Base-by-base conservation (phyloP, 2,888 invertebrate species). In the Tetragonula carbonaria region DNA sequence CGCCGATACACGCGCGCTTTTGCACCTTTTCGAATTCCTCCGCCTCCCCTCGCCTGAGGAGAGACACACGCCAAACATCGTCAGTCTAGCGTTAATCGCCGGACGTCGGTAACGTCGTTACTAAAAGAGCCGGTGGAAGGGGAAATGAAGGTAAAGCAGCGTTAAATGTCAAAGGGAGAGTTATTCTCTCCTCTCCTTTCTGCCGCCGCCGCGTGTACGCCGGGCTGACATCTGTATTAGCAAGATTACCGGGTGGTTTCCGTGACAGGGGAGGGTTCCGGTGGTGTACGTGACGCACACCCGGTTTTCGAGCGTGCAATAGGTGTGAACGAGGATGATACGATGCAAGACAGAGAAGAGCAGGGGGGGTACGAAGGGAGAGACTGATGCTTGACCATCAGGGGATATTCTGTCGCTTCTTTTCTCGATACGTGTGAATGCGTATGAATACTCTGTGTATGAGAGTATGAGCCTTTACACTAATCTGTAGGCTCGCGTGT, bases 191-290 rank as follows among this genome's bases (percentile, higher is more conserved):
- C 76, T 82, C 79, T 78, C 45, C 55, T 74, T 66, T 55, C 38
- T 87, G 0, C 45, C 45, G 45, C 82, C 72, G 21, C 33, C 72
- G 21, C 82, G 85, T 87, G 81, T 86, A 88, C 90, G 87, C 88
- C 91, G 86, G 23, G 38, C 90, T 94, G 94, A 94, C 94, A 94
- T 94, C 94, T 94, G 94, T 94, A 94, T 94, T 94, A 94, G 92
- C 92, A 90, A 91, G 92, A 93, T 93, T 93, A 92, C 91, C 92
- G 91, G 89, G 88, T 90, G 91, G 88, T 90, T 90, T 84, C 74
- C 82, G 74, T 77, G 80, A 86, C 87, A 45, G 45, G 8, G 53
- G 78, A 84, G 87, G 85, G 91, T 85, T 86, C 86, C 81, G 79
- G 84, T 33, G 33, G 33, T 33, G 33, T 91, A 91, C 88, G 91